A percentile compares a stretch with the other conserved stretches of the same genome.
Conservation (phyloP, 2,113 vertebrate species). For the Campylomormyrus tamandua region DNA sequence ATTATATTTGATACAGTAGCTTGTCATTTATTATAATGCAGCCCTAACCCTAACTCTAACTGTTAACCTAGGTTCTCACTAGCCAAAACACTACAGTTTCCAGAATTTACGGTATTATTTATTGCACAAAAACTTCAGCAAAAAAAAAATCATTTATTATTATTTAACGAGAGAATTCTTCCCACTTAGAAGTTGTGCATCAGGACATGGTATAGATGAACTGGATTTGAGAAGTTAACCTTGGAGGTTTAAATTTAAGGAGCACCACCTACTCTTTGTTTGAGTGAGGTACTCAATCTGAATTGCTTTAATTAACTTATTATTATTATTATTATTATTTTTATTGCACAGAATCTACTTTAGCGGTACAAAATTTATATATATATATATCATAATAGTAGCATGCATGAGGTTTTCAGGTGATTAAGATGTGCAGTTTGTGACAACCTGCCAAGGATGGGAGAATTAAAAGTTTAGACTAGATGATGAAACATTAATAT, state of each 20-base stretch:
- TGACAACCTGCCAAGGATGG: not conserved
- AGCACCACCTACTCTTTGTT: not conserved
- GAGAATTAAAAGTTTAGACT: not conserved
- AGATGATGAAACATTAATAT: no score
- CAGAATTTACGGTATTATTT: not conserved
- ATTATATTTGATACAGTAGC: not conserved
- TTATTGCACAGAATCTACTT: not conserved
- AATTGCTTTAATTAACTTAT: not conserved
- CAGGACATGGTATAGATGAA: not conserved
- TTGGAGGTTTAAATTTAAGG: not conserved
- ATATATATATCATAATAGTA: no score
- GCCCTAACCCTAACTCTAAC: not conserved
- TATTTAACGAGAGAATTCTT: not conserved
- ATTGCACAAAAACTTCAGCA: not conserved
- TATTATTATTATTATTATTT: not conserved
- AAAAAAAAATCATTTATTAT: not conserved
- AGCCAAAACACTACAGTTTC: not conserved
- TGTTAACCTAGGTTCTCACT: not conserved
- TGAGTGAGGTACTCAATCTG: not conserved
- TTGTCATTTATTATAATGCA: not conserved
- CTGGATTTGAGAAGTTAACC: not conserved
- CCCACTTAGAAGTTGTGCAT: not conserved
- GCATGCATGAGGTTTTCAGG: not conserved
- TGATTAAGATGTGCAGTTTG: not conserved
- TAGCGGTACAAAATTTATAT: not conserved